Base-by-base conservation (phyloP, 2,888 invertebrate species). In the Megamerina dolium region DNA sequence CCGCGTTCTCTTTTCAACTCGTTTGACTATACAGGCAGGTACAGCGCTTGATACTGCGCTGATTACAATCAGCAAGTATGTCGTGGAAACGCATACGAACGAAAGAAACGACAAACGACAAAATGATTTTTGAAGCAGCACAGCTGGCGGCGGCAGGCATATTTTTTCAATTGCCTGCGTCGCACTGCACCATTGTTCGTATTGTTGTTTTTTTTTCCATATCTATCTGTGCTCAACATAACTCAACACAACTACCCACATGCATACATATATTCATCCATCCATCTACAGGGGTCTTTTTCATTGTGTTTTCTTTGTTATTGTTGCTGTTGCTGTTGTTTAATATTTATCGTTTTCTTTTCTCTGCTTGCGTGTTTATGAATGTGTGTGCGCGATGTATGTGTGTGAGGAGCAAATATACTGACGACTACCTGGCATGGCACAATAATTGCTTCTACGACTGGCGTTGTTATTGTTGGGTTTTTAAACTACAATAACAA, bases 101-200 rank as follows among this genome's bases (percentile, higher is more conserved):
- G 42, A 43, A 45, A 43, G 45, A 46, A 54, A 52, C 49, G 31
- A 50, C 46, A 16, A 41, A 42, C 47, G n/a, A 52, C 54, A 57
- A 54, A n/a, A n/a, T n/a, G n/a, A n/a, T n/a, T n/a, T n/a, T n/a
- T n/a, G n/a, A n/a, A n/a, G n/a, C n/a, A 58, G 53, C 54, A 62
- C 66, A 66, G 60, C 66, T 66, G 66, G 61, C n/a, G n/a, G n/a
- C n/a, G n/a, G n/a, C 61, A 52, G 56, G 57, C 58, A 61, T 57
- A 54, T 59, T 53, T 54, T 48, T 45, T 55, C 27, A 3, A 44
- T 23, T 42, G 37, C 23, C 26, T 19, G 38, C 36, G 14, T 27
- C 34, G 23, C 23, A 26, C 29, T 17, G 17, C 20, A 29, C 27
- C 13, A 16, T 2, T 10, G 17, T 30, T 17, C 8, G 13, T 41